Evolutionary conservation across 2,797 vertebrate genomes (phyloP), one percentile per base, ranked within the genome.

Genomic region (Brotula barbata): DNA sequence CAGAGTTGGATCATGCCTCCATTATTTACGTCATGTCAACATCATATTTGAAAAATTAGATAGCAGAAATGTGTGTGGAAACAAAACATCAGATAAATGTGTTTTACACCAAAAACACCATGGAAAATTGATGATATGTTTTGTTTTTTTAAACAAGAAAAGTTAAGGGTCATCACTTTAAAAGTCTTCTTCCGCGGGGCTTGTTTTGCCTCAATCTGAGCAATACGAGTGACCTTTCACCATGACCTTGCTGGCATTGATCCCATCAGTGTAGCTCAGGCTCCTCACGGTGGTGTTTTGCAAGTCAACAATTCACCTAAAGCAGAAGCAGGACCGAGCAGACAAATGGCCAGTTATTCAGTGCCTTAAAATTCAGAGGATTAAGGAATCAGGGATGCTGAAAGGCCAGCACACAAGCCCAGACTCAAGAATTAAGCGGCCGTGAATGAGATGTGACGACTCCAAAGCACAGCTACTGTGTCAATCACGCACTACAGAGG

Each of bases 391-490:
- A 19, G 75, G 75, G 71, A 58, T 51, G 64, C 34, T 77, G 70
- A 85, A 83, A 85, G 73, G 71, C 75, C 53, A 16, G 58, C 23
- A 17, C 62, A 25, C 64, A 47, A 59, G 43, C 49, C 50, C 34
- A 17, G 71, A 67, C 62, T 66, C 66, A 6, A 71, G 73, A 84
- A 84, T 81, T 85, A 85, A 89, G 88, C 78, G 47, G 40, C 64
- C 60, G 58, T 85, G 84, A 90, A 89, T 81, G 75, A 83, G 75
- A 80, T 61, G 70, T 65, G 67, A 75, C 45, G 47, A 87, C 77
- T 79, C 67, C 57, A 45, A 84, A 43, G 89, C 85, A 85, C 85
- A 87, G 81, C 56, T 73, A 62, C 50, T 11, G 71, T 78, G 79
- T 85, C 83, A 81, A 57, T 78, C 64, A 63, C 28, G 53, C 59